Base-by-base conservation (phyloP, 2,797 vertebrate species). In the Poeciliopsis presidionis region DNA sequence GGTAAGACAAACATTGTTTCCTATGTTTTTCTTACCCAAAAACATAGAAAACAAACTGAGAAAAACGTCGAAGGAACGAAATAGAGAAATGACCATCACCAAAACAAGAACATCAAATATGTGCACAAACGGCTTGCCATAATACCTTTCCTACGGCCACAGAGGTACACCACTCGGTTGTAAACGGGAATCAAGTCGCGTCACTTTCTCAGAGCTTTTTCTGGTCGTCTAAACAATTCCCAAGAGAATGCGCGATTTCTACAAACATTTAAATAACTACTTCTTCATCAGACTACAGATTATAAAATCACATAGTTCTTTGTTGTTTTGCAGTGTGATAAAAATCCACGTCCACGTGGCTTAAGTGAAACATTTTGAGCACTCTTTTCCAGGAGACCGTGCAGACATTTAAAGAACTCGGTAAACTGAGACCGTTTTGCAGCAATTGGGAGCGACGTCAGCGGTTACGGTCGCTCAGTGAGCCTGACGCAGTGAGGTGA, bases 401-500 rank as follows among this genome's bases (percentile, higher is more conserved):
- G 20, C 18, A 41, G 36, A 67, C 2, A 5, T 41, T 22, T 67
- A 67, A 67, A 67, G 36, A 41, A 25, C 8, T 41, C 20, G 36
- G 59, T 63, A 20, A 36, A 36, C 3, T 36, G 7, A 63, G 11
- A 33, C 41, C 47, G 36, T 12, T 14, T 22, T n/a, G 46, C 12
- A 63, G 3, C 82, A 25, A 9, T 25, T 13, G 5, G n/a, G 20
- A 2, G 7, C 71, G 55, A 85, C 90, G 84, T 90, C 85, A 91
- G 25, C 84, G 13, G 85, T 70, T 85, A 63, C 86, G 84, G 85
- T 80, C 77, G 43, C 61, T 41, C 41, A 63, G 70, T 76, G 73
- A 47, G 80, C 5, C 36, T 53, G 80, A 81, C 49, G 80, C 82
- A 75, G 89, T 96, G 93, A 96, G 95, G 89, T 90, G 95, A 96